Evolutionary conservation across 1,140 invertebrate genomes (phyloP), one percentile per base, ranked within the genome.

Genomic region (Bombus consobrinus): DNA sequence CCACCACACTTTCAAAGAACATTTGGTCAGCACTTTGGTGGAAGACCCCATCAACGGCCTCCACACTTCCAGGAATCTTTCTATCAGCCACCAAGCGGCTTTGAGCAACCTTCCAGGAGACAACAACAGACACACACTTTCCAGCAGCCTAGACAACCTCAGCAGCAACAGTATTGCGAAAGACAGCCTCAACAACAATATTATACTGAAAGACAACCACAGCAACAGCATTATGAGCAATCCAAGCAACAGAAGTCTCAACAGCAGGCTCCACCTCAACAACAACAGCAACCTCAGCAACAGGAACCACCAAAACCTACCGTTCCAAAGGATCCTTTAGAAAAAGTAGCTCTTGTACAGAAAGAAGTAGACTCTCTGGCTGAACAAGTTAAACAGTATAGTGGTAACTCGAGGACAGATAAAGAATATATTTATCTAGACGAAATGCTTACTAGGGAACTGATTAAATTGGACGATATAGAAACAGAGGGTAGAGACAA

Each of bases 391-490:
- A 97, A 98, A 87, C 95, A 96, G 78, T 99, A 98, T 92, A 95
- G 92, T 53, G 98, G 98, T 6, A 96, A 95, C 78, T 96, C 96
- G 8, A 96, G 97, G 89, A 96, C 96, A 88, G 97, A 98, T 91
- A 99, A 99, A 94, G 96, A 97, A 80, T 99, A 98, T 91, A 95
- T 98, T 47, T 98, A 97, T 93, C 94, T 99, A 68, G 98, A 99
- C 93, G 98, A 99, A 95, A 99, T 99, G 98, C 95, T 99, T 28
- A 99, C 98, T 2, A 96, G 98, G 68, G 98, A 98, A 93, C 95
- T 99, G 83, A 96, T 99, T 8, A 98, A 98, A 94, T 94, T 99
- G 83, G 99, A 99, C 93, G 97, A 97, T 89, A 98, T 99, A 80
- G 98, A 99, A 92, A 98, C 98, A 1, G 98, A 98, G 85, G 98